Evolutionary conservation across 2,888 invertebrate genomes (phyloP), one percentile per base, ranked within the genome.

Genomic region (Perithous albicinctus): DNA sequence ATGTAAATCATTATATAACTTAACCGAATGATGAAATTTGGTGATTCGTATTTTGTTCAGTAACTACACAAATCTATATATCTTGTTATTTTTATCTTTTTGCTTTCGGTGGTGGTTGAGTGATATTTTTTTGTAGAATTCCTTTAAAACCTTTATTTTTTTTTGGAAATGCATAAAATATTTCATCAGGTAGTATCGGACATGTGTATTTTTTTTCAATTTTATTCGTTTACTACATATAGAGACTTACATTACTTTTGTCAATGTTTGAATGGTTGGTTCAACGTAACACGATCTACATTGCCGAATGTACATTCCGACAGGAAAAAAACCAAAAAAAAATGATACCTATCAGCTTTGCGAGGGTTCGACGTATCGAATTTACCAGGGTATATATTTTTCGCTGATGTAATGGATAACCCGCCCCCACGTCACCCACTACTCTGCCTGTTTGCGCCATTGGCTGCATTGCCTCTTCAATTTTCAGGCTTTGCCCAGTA

Each of bases 311-410:
- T 51, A 51, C 5, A 51, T 23, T 51, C 4, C 4, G 10, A 6
- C 20, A 10, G 51, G 41, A 48, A 20, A 18, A 48, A 20, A 38
- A 29, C 8, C n/a, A 4, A 23, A 54, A 54, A 69, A 69, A 69
- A 54, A 69, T 26, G 20, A 69, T 51, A 20, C 35, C 54, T 26
- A 54, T 54, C 38, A 15, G 23, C 2, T 10, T 35, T 20, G 23
- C 23, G 20, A 38, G 20, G 18, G 38, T 8, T 6, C n/a, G 20
- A 67, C 51, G 51, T 67, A 67, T 51, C 46, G 51, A 67, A 51
- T 51, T 69, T 69, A 54, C 41, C 69, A 54, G 69, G 38, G 38
- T 69, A 51, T 67, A 48, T 18, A 67, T 67, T 67, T 48, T 20
- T 18, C 32, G 18, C 48, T 48, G 32, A 48, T 20, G 48, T 32